Conservation (phyloP, 2,888 invertebrate species). For the Phytoseiulus persimilis region DNA sequence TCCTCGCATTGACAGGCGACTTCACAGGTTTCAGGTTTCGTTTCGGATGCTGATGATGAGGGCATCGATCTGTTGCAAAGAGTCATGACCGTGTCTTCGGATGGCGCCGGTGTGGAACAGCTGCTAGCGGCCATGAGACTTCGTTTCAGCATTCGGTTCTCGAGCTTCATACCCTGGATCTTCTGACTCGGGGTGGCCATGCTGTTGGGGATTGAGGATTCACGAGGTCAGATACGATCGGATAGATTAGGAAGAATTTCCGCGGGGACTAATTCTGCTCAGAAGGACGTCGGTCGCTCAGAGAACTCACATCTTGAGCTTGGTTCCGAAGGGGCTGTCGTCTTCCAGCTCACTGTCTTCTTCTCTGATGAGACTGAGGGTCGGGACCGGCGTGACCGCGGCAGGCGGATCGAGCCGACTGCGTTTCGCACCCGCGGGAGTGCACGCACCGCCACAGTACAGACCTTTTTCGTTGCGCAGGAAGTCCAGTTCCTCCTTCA, state of each 20-base stretch:
- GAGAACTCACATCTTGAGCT: slow-evolving; percentile 9
- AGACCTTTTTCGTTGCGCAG: neutral
- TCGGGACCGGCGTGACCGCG: neutral
- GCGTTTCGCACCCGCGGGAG: neutral
- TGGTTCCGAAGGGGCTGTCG: slow-evolving; percentile 21
- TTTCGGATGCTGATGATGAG: neutral
- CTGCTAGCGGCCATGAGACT: slow-evolving; percentile 17
- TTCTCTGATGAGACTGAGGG: slow-evolving; percentile 7
- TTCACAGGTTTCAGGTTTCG: neutral
- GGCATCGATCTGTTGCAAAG: slow-evolving; percentile 20
- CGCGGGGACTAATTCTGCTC: too few relatives aligned
- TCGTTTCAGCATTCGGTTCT: slow-evolving; percentile 15
- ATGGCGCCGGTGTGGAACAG: neutral
- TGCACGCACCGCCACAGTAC: neutral
- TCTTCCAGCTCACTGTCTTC: slow-evolving; percentile 22
- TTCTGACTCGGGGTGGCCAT: slow-evolving; percentile 23
- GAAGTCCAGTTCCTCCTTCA: neutral
- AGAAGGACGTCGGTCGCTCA: neutral
- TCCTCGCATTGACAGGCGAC: slow-evolving; percentile 28
- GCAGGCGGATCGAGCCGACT: neutral
- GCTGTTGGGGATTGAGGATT: neutral
- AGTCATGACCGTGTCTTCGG: slow-evolving; percentile 12
- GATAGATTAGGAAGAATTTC: too few relatives aligned
- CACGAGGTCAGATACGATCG: too few relatives aligned
- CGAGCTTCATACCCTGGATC: neutral